Base-by-base conservation (phyloP, 1,140 invertebrate species). In the Solenopsis invicta region DNA sequence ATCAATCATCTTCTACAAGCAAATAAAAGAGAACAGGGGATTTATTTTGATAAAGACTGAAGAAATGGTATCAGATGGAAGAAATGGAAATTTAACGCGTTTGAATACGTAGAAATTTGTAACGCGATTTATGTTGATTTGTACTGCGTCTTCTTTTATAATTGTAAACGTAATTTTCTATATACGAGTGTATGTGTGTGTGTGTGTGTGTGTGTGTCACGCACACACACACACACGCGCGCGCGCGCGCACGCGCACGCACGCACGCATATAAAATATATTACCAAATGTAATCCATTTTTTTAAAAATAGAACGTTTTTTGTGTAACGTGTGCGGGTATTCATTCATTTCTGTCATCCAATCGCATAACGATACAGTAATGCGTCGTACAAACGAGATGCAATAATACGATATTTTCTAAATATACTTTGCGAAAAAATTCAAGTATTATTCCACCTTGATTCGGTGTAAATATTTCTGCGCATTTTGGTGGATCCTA, bases 1-100 rank as follows among this genome's bases (percentile, higher is more conserved):
- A 94, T 82, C 92, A 92, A 71, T 93, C 92, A 9, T 93, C 92
- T 29, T 94, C 93, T 21, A 87, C 92, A 48, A 93, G 91, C 54
- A 94, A 94, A 94, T 94, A 61, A 90, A 41, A 34, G 16, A 24
- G 4, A 48, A 37, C 0, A 34, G 21, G 2, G 16, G 13, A 82
- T 45, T 56, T 2, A 72, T 21, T 4, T 24, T 45, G 2, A 45
- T 50, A 37, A 81, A 81, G 66, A 72, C 41, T 82, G 54, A 84
- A 74, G 18, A 82, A 85, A 50, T 6, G n/a, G 12, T 41, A 9
- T 16, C 29, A 29, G 29, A 29, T 0, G 29, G 29, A 29, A 29
- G 16, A 52, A 6, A 34, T 13, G 21, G 8, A 54, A 67, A 13
- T 69, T 69, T 67, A 5, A 69, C 1, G 9, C 1, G 9, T 81